A percentile compares a stretch with the other conserved stretches of the same genome.
These are phyloP conservation scores for Cyclina sinensis DNA, from an alignment of 1,140 invertebrate species.

Conservation along the genomic window DNA sequence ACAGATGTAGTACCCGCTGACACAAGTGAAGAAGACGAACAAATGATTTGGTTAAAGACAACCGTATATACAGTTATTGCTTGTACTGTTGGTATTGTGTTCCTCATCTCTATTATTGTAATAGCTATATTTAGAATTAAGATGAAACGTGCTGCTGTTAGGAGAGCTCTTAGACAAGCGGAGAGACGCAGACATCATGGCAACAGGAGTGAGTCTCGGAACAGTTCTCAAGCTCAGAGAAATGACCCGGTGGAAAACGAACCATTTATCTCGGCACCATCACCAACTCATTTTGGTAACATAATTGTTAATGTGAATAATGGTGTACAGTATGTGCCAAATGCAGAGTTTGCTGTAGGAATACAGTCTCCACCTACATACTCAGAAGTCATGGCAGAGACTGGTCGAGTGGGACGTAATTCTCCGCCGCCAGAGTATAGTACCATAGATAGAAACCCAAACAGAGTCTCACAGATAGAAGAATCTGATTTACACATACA, in stretches of 20 bases:
- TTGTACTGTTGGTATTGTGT: constrained; percentile 81
- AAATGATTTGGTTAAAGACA: constrained; percentile 82
- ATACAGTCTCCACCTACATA: constrained; percentile 81
- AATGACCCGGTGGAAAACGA: constrained; percentile 73
- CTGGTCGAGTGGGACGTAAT: constrained; percentile 33
- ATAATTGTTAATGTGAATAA: constrained; percentile 85
- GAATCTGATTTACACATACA: constrained; percentile 17
- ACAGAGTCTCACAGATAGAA: constrained; percentile 36
- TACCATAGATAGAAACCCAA: constrained; percentile 80
- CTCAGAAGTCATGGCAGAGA: constrained; percentile 76
- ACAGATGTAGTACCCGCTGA: constrained; percentile 31
- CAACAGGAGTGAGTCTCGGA: constrained; percentile 45
- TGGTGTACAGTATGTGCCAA: constrained; percentile 82
- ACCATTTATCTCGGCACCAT: constrained; percentile 77
- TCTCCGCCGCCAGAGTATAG: constrained; percentile 82
- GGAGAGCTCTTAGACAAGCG: constrained; percentile 68
- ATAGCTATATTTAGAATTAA: constrained; percentile 81
- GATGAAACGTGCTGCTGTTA: constrained; percentile 78
- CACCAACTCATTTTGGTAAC: constrained; percentile 78
- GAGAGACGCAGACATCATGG: constrained; percentile 60
- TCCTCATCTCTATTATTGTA: constrained; percentile 83
- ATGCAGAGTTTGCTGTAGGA: constrained; percentile 70
- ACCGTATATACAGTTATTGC: constrained; percentile 83
- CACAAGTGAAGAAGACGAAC: constrained; percentile 66
- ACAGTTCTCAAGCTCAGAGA: background rate